Percentiles rank a stretch among this genome's conserved stretches.
Conservation (phyloP, 2,888 invertebrate species). For the Rhagonycha fulva region DNA sequence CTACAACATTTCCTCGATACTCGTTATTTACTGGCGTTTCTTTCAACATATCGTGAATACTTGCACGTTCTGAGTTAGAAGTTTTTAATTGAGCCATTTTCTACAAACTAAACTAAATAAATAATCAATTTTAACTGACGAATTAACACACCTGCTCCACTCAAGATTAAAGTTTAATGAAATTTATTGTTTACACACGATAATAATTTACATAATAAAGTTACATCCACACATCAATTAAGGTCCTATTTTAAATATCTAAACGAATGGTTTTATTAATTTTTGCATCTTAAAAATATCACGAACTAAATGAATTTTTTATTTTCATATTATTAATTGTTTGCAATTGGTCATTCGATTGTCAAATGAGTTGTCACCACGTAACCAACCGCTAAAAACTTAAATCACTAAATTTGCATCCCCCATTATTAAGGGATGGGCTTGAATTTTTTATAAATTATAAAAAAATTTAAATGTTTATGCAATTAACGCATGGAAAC, state of each 20-base stretch:
- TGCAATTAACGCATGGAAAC: neutral
- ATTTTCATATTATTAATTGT: neutral
- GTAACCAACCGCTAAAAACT: neutral
- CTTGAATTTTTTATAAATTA: neutral
- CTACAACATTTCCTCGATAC: constrained; percentile 74
- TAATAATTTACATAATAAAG: neutral
- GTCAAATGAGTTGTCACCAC: neutral
- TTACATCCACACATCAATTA: neutral
- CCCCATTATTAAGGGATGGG: neutral
- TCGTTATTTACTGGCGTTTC: constrained; percentile 79
- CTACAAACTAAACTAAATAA: neutral
- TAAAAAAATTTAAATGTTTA: neutral
- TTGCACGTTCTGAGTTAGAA: constrained; percentile 61
- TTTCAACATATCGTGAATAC: constrained; percentile 86
- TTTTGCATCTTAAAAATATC: neutral
- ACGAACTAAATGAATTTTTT: neutral
- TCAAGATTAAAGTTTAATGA: neutral
- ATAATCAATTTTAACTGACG: neutral
- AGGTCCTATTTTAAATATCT: neutral
- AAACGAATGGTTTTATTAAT: neutral
- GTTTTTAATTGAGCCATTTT: constrained; percentile 51
- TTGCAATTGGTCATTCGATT: neutral
- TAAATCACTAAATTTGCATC: neutral
- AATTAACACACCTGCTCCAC: neutral
- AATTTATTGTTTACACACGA: neutral